Conservation (phyloP, 2,113 vertebrate genomes). For the Holacanthus passer region DNA sequence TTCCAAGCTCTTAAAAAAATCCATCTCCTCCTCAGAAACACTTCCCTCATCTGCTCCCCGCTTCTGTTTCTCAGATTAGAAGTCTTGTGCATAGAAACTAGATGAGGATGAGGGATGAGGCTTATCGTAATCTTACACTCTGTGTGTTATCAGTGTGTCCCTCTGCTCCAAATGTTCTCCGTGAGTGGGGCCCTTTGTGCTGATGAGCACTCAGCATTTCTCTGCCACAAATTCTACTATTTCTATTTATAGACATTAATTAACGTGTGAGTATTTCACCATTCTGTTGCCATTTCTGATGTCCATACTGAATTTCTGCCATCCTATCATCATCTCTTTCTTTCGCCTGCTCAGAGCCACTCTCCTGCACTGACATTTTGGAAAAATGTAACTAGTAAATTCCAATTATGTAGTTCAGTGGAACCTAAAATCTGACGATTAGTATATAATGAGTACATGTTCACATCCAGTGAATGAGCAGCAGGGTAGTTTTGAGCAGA, state of each 20-base stretch:
- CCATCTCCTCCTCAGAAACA: conserved; percentile 13
- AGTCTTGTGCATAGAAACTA: conserved; percentile 34
- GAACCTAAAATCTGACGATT: not conserved
- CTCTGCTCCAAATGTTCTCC: conserved; percentile 39
- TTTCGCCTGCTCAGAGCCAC: conserved; percentile 1
- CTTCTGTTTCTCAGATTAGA: conserved; percentile 11
- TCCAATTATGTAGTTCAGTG: not conserved
- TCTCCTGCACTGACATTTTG: conserved; percentile 2
- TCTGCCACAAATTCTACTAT: conserved; percentile 48
- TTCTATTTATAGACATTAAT: conserved; percentile 74
- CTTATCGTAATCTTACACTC: conserved; percentile 49
- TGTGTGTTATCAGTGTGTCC: conserved; percentile 41
- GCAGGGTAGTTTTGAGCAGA: not conserved
- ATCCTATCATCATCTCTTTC: conserved; percentile 20
- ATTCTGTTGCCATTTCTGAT: conserved; percentile 59
- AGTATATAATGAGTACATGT: not conserved
- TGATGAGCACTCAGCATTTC: conserved; percentile 52
- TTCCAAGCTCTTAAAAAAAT: not conserved
- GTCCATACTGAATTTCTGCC: conserved; percentile 38
- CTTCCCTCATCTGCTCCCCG: not conserved
- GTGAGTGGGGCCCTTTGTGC: conserved; percentile 27
- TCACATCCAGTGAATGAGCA: conserved; percentile 4
- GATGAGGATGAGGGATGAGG: conserved; percentile 1
- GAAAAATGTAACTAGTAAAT: not conserved
- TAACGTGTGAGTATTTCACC: conserved; percentile 69